Percentiles rank a stretch among this genome's conserved stretches.
phyloP scores from a whole-genome alignment of 2,797 vertebrate genomes.

The Staurois parvus region DNA sequence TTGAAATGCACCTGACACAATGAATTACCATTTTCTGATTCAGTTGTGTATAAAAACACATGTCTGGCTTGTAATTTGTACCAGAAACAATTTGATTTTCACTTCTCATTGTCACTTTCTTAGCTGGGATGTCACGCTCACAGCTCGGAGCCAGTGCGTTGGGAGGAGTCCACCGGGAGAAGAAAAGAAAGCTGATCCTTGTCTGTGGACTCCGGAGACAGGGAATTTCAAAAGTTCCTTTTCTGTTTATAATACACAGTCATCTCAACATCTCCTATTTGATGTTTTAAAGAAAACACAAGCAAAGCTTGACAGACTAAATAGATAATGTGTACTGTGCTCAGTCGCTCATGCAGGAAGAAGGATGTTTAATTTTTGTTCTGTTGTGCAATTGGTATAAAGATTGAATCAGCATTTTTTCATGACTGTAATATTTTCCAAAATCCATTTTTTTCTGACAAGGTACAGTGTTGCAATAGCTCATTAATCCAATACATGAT shows the following conservation, averaged over 20 bases:
- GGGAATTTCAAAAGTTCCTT: background rate
- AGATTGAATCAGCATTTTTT: background rate
- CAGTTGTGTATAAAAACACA: background rate
- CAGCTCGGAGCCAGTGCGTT: background rate
- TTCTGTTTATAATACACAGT: conserved; percentile 1
- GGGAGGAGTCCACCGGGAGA: background rate
- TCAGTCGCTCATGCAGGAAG: background rate
- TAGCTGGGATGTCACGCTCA: background rate
- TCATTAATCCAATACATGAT: background rate
- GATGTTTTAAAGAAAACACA: conserved; percentile 1
- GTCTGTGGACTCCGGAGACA: background rate
- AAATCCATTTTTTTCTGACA: background rate
- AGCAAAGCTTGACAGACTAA: background rate
- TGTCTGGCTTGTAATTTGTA: background rate
- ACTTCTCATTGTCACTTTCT: background rate
- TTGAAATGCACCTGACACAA: background rate
- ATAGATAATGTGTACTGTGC: background rate
- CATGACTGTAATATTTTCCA: conserved; percentile 14
- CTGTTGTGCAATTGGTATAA: background rate
- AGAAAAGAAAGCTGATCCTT: conserved; percentile 5
- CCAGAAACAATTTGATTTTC: background rate
- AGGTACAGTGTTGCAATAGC: conserved; percentile 3
- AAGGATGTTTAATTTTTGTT: background rate
- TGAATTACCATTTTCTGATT: background rate
- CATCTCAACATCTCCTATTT: background rate